A percentile compares a stretch with the other conserved stretches of the same genome.
Evolutionary conservation across 2,113 vertebrate species (phyloP).

Genomic region (Sprattus sprattus): DNA sequence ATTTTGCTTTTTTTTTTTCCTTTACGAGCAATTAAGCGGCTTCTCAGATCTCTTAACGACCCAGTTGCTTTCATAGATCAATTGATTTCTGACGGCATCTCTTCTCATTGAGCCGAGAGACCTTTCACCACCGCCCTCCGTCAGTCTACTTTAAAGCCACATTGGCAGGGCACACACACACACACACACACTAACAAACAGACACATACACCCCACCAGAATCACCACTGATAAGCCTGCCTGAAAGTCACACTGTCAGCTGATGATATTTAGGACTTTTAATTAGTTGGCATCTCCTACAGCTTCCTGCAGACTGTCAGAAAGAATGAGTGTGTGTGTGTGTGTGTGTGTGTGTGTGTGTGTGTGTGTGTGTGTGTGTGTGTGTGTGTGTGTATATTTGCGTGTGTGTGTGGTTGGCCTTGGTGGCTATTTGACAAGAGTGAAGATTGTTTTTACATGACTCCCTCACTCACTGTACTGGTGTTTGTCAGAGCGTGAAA

Average conservation of each 20-base stretch:
- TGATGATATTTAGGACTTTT: slow-evolving; percentile 51
- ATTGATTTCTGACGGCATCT: slow-evolving; percentile 56
- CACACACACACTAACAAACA: not conserved
- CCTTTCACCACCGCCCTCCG: slow-evolving; percentile 32
- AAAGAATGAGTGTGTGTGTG: not conserved
- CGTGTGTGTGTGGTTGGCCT: not conserved
- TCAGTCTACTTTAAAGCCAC: not conserved
- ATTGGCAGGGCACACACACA: not conserved
- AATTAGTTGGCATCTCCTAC: slow-evolving; percentile 53
- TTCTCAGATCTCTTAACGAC: slow-evolving; percentile 60
- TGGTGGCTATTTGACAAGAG: no score
- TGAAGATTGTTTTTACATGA: no score
- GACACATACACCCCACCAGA: not conserved
- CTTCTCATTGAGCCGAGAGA: slow-evolving; percentile 37
- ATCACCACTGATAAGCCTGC: slow-evolving; percentile 50
- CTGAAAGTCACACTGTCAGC: slow-evolving; percentile 47
- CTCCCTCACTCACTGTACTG: no score
- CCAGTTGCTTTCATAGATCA: slow-evolving; percentile 56
- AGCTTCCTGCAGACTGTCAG: not conserved
- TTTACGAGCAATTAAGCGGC: slow-evolving; percentile 53
- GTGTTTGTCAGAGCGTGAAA: no score
- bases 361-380: no score
- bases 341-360: not conserved
- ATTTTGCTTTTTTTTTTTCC: slow-evolving; percentile 48
- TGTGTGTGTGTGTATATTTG: no score